Evolutionary conservation across 2,113 vertebrate genomes (phyloP).

Genomic region (Pelobates fuscus): DNA sequence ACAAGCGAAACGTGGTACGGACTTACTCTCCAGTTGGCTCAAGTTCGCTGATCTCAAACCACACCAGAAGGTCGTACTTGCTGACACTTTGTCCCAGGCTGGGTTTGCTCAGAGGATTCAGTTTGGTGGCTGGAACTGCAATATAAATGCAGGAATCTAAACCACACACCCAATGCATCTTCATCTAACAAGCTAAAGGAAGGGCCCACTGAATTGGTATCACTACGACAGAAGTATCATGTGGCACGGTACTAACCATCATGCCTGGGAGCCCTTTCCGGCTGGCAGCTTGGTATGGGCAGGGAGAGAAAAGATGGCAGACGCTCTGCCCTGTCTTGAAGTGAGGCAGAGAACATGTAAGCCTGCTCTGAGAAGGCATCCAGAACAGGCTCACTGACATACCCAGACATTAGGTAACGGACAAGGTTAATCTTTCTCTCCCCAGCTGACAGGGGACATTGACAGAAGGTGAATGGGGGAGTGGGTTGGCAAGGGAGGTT

Average conservation of each 20-base stretch:
- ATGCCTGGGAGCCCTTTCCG: slow-evolving; percentile 77
- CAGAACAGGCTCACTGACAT: slow-evolving; percentile 83
- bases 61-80: slow-evolving; percentile 96
- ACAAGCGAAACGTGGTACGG: neutral
- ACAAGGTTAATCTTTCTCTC: slow-evolving; percentile 89
- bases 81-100: slow-evolving; percentile 94
- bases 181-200: neutral
- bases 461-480: slow-evolving; percentile 17
- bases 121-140: slow-evolving; percentile 92
- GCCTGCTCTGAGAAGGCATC: slow-evolving; percentile 87
- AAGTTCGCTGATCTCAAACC: slow-evolving; percentile 98
- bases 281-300: slow-evolving; percentile 77
- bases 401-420: slow-evolving; percentile 88
- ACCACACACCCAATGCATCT: too few relatives aligned
- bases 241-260: slow-evolving; percentile 82
- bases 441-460: slow-evolving; percentile 73
- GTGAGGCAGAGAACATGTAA: slow-evolving; percentile 80
- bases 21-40: slow-evolving; percentile 99
- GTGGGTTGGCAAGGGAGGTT: slow-evolving; percentile 49
- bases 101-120: slow-evolving; percentile 93
- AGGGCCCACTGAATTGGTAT: neutral
- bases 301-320: slow-evolving; percentile 85
- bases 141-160: slow-evolving; percentile 19
- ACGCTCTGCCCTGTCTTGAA: slow-evolving; percentile 84
- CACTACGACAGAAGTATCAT: neutral